Percentiles rank a stretch among this genome's conserved stretches.
Evolutionary conservation across 2,113 vertebrate species (phyloP).

Genomic region (Sphyrna mokarran): DNA sequence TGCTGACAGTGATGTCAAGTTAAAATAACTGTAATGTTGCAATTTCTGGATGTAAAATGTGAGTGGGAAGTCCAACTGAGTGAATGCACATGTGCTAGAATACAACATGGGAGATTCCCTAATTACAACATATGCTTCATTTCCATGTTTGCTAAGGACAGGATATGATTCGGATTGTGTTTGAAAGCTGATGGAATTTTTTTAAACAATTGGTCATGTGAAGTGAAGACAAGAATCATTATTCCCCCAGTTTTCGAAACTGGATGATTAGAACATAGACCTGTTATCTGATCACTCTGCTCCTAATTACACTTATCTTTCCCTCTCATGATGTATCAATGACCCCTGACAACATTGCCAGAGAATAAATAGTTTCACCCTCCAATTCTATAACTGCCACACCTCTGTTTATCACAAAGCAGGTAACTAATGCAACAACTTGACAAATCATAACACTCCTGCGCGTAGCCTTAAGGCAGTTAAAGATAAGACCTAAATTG

Average conservation of each 20-base stretch:
- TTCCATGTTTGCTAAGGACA: not conserved
- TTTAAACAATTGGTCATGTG: not conserved
- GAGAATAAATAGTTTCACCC: not conserved
- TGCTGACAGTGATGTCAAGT: not conserved
- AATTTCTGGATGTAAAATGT: not conserved
- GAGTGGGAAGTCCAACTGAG: not conserved
- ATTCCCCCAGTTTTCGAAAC: not conserved
- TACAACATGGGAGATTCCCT: not conserved
- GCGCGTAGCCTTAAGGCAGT: no score
- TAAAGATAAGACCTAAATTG: no score
- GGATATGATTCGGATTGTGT: not conserved
- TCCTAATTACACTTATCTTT: not conserved
- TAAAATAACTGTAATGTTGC: not conserved
- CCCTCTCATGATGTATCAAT: not conserved
- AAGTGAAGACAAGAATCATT: not conserved
- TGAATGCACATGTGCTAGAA: not conserved
- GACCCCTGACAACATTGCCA: not conserved
- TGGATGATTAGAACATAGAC: not conserved
- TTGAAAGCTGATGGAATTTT: not conserved
- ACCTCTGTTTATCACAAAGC: not conserved
- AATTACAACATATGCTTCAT: not conserved
- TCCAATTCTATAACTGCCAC: not conserved
- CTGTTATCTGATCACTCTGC: not conserved
- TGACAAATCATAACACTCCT: no score
- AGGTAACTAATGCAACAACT: not conserved